These are phyloP conservation scores for Mastigias papua DNA, from an alignment of 30 jellyfish, hydroid and myxozoan genomes.

Conservation along the genomic window DNA sequence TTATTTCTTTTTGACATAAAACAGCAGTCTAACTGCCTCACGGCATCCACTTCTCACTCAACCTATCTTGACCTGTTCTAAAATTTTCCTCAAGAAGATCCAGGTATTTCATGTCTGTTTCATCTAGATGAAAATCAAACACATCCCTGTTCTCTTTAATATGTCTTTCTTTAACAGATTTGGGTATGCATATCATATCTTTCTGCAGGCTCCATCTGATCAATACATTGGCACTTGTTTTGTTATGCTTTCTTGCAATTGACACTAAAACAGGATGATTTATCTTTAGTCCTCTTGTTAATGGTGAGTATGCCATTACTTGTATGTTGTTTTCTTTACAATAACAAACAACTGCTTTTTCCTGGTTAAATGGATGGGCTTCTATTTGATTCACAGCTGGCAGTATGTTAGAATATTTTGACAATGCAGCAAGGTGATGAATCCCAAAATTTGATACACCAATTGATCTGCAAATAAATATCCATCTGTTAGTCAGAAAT, in stretches of 20 bases:
- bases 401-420: slow-evolving; percentile 30
- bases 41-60: slow-evolving; percentile 61
- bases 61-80: slow-evolving; percentile 69
- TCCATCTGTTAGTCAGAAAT: background rate
- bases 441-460: slow-evolving; percentile 85
- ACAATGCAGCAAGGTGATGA: slow-evolving; percentile 49
- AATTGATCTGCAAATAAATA: slow-evolving; percentile 43
- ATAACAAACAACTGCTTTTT: slow-evolving; percentile 53
- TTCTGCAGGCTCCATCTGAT: slow-evolving; percentile 81
- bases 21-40: background rate
- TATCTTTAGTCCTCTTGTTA: slow-evolving; percentile 69
- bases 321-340: slow-evolving; percentile 56
- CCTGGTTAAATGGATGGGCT: slow-evolving; percentile 78
- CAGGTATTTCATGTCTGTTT: slow-evolving; percentile 49
- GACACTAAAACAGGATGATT: slow-evolving; percentile 47
- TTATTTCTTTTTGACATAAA: too few species aligned
- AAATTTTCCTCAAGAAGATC: slow-evolving; percentile 59
- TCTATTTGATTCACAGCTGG: slow-evolving; percentile 84
- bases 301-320: slow-evolving; percentile 83
- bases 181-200: slow-evolving; percentile 71
- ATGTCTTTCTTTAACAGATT: slow-evolving; percentile 65
- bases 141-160: slow-evolving; percentile 55
- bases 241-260: slow-evolving; percentile 53
- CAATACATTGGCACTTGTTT: slow-evolving; percentile 56
- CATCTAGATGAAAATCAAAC: slow-evolving; percentile 66